Base-by-base conservation (phyloP, 2,797 vertebrate species). In the Phoxinus dragarum region DNA sequence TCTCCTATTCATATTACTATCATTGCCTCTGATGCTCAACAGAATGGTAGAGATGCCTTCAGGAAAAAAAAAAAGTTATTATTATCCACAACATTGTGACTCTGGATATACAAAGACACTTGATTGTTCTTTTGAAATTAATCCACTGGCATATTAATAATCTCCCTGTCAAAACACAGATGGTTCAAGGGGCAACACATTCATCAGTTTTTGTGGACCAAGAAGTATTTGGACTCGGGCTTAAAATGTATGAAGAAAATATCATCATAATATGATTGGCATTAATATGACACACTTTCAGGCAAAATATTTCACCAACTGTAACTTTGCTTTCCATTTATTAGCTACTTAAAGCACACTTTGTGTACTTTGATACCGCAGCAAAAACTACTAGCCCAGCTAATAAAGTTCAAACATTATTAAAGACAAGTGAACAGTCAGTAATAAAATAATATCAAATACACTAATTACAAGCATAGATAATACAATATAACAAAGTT, bases 71-170 rank as follows among this genome's bases (percentile, higher is more conserved):
- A 76, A 27, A 27, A 27, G 38, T 80, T 44, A 75, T 72, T 81
- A 81, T 66, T 34, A 61, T 61, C 59, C 54, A 75, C 19, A 34
- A 42, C 40, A 74, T 31, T 66, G 34, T 75, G 71, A 84, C 68
- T 71, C 31, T 61, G 23, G 67, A 80, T 80, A 84, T 80, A 21
- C 76, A 84, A 79, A 34, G 82, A 54, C 76, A 80, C 47, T 42
- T 84, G 76, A 66, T 76, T 84, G 82, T 84, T 82, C 44, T 83
- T 61, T 73, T 80, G 69, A 54, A 87, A 83, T 84, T 5, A 87
- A 69, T 76, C 44, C 49, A 49, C 71, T 76, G 71, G 59, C 71
- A 80, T 56, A 67, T 84, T 72, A 80, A 81, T 71, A n/a, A 0
- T 84, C 27, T 84, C 31, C 31, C 49, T 86, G 44, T 64, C 27